Percentiles rank a stretch among this genome's conserved stretches.
Evolutionary conservation across 2,113 vertebrate genomes (phyloP).

Genomic region (pig (Sus scrofa)): T2T-Sscrofa CM000817.6:54596001-54596500

Average conservation of each 20-base stretch:
- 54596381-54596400: not conserved
- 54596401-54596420: not conserved
- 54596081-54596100: not conserved
- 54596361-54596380: not conserved
- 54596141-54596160: not conserved
- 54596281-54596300: not conserved
- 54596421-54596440: not conserved
- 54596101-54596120: not conserved
- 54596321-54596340: not conserved
- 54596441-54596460: not conserved
- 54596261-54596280: not conserved
- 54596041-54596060: not conserved
- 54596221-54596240: not conserved
- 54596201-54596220: not conserved
- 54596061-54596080: not conserved
- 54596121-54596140: conserved; percentile 18
- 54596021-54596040: not conserved
- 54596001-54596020: not conserved
- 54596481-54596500: not conserved
- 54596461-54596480: not conserved
- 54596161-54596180: not conserved
- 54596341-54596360: not conserved
- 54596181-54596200: not conserved
- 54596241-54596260: not conserved
- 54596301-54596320: not conserved